These are phyloP conservation scores for Sepioteuthis lessoniana DNA, from an alignment of 2,888 invertebrate genomes.

Conservation along the genomic window DNA sequence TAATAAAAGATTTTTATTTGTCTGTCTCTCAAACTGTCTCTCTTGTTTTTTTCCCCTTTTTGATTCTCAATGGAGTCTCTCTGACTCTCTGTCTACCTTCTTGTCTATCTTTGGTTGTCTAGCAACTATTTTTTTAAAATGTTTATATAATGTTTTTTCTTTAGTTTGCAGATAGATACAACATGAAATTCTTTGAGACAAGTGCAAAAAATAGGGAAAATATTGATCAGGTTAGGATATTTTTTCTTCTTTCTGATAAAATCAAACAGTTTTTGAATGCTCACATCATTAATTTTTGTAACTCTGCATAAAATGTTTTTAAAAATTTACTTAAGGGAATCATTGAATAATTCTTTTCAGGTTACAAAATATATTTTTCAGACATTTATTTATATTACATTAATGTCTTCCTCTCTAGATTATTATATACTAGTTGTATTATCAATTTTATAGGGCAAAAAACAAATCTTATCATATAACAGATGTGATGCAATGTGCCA, in stretches of 20 bases:
- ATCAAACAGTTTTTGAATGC: not conserved
- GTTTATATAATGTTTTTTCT: not conserved
- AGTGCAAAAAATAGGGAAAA: constrained; percentile 67
- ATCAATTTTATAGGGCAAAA: no score
- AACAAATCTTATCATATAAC: no score
- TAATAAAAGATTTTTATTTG: not conserved
- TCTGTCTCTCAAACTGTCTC: not conserved
- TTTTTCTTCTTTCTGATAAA: not conserved
- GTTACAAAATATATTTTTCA: not conserved
- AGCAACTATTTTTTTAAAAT: no score
- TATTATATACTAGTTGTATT: no score
- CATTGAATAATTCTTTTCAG: not conserved
- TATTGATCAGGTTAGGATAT: constrained; percentile 63
- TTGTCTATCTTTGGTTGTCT: no score
- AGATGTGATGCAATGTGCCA: no score
- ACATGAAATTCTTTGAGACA: constrained; percentile 65
- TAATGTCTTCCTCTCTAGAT: no score
- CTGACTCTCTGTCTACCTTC: not conserved
- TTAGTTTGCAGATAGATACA: constrained; percentile 67
- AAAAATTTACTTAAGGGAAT: not conserved
- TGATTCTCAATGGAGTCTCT: not conserved
- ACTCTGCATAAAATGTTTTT: not conserved
- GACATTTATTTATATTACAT: not conserved
- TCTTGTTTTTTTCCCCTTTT: not conserved
- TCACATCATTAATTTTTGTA: not conserved